Conservation (phyloP, 2,888 invertebrate genomes). For the Drosophila melanosoma region DNA sequence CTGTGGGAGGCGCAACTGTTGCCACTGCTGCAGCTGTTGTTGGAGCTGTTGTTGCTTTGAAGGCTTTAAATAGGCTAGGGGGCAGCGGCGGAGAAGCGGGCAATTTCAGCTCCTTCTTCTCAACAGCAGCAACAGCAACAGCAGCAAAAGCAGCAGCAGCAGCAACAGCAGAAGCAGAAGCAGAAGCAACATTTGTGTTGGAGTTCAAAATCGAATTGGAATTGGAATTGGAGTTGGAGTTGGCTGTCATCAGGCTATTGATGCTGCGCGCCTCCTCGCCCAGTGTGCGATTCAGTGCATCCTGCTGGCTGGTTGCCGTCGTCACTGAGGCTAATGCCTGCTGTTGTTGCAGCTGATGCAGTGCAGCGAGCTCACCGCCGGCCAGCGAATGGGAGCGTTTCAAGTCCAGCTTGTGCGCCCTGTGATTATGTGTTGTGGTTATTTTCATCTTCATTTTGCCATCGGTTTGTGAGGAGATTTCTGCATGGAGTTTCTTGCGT, state of each 20-base stretch:
- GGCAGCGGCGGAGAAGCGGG: slow-evolving; percentile 83
- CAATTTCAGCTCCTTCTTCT: slow-evolving; percentile 65
- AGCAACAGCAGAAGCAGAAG: neutral
- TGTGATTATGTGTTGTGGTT: slow-evolving; percentile 79
- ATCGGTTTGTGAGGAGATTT: slow-evolving; percentile 85
- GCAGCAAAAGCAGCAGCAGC: neutral
- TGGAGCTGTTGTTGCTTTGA: slow-evolving; percentile 46
- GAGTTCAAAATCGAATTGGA: neutral
- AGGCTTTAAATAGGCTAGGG: slow-evolving; percentile 83
- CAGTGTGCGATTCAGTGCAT: slow-evolving; percentile 67
- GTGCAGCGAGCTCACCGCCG: slow-evolving; percentile 53
- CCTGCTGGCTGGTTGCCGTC: slow-evolving; percentile 13
- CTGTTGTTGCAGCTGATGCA: slow-evolving; percentile 38
- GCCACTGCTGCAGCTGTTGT: neutral
- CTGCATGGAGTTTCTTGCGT: slow-evolving; percentile 86
- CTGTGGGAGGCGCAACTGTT: slow-evolving; percentile 5
- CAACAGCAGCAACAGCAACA: neutral
- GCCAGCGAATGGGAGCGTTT: slow-evolving; percentile 74
- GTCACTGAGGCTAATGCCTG: neutral
- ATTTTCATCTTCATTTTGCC: slow-evolving; percentile 87
- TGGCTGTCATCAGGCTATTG: slow-evolving; percentile 61
- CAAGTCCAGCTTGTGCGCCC: slow-evolving; percentile 75
- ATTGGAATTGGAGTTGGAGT: neutral
- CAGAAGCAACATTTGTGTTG: neutral
- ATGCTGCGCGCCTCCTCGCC: slow-evolving; percentile 79